Conservation (phyloP, 2,797 vertebrate species). For the Agapornis canus region DNA sequence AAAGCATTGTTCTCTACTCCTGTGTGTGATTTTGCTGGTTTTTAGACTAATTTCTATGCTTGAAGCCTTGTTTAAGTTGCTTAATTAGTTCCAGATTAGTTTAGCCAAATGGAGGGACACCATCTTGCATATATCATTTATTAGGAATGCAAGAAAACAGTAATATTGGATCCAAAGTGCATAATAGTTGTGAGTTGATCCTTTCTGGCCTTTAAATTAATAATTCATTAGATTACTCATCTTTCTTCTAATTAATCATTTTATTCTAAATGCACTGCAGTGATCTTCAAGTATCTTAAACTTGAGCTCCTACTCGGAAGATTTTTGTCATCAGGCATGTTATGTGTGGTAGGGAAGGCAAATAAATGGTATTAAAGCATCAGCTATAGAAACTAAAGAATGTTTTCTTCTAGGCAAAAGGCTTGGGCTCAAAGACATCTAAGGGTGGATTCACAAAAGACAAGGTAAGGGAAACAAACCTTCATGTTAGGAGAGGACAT, state of each 20-base stretch:
- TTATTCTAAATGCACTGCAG: not conserved
- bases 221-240: not conserved
- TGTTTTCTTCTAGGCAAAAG: constrained; percentile 78
- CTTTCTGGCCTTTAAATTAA: not conserved
- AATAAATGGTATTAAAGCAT: not conserved
- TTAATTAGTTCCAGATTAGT: not conserved
- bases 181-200: not conserved
- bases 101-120: not conserved
- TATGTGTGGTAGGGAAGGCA: not conserved
- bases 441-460: constrained; percentile 85
- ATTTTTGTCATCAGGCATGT: not conserved
- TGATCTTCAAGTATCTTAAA: not conserved
- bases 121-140: not conserved
- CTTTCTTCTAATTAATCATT: not conserved
- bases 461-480: constrained; percentile 80
- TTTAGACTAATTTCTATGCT: not conserved
- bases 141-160: not conserved
- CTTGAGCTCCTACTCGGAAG: not conserved
- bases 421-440: constrained; percentile 66
- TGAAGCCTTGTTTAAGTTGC: not conserved
- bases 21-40: not conserved
- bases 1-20: not conserved
- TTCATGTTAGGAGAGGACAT: not conserved
- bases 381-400: not conserved
- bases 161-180: not conserved